Conservation (phyloP, 2,113 vertebrate species). For the Anseranas semipalmata region DNA sequence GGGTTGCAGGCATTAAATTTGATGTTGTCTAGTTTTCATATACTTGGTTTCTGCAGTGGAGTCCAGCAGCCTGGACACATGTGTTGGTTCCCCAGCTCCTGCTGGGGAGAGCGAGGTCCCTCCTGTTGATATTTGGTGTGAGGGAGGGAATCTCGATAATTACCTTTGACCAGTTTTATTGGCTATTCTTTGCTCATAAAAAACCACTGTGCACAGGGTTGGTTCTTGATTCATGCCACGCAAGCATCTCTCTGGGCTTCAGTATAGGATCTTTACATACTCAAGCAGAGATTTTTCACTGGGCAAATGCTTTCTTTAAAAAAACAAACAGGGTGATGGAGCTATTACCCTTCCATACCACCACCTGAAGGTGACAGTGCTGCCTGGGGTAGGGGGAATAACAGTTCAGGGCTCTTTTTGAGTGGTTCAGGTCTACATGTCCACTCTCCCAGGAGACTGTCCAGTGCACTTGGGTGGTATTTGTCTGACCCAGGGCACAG, state of each 20-base stretch:
- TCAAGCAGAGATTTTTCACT: not conserved
- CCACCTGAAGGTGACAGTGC: not conserved
- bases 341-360: not conserved
- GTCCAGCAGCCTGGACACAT: not conserved
- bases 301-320: accelerated
- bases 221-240: not conserved
- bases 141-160: not conserved
- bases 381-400: not conserved
- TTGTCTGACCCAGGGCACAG: not conserved
- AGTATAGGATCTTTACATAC: not conserved
- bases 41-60: not conserved
- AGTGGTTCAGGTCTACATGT: accelerated
- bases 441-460: not conserved
- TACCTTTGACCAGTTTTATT: not conserved
- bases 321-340: not conserved
- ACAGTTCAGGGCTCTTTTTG: not conserved
- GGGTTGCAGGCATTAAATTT: not conserved
- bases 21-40: not conserved
- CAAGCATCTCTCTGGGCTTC: not conserved
- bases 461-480: not conserved
- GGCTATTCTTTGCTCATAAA: not conserved
- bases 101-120: not conserved
- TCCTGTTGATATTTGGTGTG: not conserved
- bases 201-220: not conserved
- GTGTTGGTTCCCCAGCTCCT: not conserved